These are phyloP conservation scores for Malacosoma neustria DNA, from an alignment of 2,888 invertebrate genomes.

Conservation along the genomic window DNA sequence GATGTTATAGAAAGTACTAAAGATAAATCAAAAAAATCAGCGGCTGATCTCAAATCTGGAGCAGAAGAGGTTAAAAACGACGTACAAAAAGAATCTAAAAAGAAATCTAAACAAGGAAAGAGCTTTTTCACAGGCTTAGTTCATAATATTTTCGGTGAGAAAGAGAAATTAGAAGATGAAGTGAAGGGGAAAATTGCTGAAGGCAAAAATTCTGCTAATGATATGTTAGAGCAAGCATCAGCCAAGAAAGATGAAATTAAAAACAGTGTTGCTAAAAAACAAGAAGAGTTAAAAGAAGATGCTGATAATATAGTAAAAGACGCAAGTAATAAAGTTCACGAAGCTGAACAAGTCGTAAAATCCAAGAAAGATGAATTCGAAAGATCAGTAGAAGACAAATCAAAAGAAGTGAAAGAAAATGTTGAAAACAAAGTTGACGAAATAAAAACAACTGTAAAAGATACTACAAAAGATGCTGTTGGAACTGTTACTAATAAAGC, in stretches of 20 bases:
- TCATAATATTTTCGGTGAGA: slow-evolving; percentile 60
- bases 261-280: slow-evolving; percentile 32
- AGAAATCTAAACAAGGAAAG: slow-evolving; percentile 62
- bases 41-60: slow-evolving; percentile 24
- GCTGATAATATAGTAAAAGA: slow-evolving; percentile 25
- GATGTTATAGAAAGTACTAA: slow-evolving; percentile 42
- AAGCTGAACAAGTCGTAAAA: slow-evolving; percentile 26
- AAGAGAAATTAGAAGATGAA: slow-evolving; percentile 60
- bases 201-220: slow-evolving; percentile 48
- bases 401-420: slow-evolving; percentile 23
- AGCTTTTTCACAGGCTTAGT: slow-evolving; percentile 60
- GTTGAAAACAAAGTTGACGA: slow-evolving; percentile 22
- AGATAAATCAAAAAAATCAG: slow-evolving; percentile 37
- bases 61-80: slow-evolving; percentile 34
- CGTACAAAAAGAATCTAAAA: slow-evolving; percentile 48
- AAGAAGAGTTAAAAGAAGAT: slow-evolving; percentile 32
- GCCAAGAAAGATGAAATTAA: slow-evolving; percentile 46
- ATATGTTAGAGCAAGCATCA: slow-evolving; percentile 39
- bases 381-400: slow-evolving; percentile 27
- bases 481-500: slow-evolving; percentile 18
- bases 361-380: slow-evolving; percentile 29
- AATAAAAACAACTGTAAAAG: slow-evolving; percentile 27
- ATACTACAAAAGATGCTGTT: slow-evolving; percentile 29
- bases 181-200: slow-evolving; percentile 49
- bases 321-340: slow-evolving; percentile 28